phyloP scores from a whole-genome alignment of 2,113 vertebrate species.

The Actenoides hombroni region DNA sequence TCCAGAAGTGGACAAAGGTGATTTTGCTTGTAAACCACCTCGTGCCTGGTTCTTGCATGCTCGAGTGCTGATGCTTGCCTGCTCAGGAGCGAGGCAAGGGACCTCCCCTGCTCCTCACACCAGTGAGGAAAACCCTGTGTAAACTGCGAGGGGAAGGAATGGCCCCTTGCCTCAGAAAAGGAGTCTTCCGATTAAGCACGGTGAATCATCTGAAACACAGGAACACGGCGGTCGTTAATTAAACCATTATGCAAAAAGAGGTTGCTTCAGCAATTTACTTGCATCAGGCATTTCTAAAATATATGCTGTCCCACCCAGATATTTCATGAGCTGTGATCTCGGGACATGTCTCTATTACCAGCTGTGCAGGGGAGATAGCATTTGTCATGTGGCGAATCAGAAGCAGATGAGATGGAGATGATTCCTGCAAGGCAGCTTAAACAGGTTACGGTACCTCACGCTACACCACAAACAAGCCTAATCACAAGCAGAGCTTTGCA shows the following conservation, averaged over 20 bases:
- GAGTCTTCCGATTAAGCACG: not conserved
- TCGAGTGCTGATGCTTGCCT: not conserved
- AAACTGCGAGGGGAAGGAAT: not conserved
- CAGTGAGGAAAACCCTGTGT: not conserved
- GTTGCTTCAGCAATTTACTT: conserved; percentile 2
- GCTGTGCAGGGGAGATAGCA: not conserved
- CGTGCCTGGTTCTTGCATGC: fast-evolving
- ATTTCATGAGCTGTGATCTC: not conserved
- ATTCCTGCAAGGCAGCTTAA: not conserved
- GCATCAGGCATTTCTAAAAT: conserved; percentile 34
- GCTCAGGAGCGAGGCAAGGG: not conserved
- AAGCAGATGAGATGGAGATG: not conserved
- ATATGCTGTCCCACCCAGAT: conserved; percentile 22
- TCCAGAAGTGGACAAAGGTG: not conserved
- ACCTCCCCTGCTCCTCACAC: not conserved
- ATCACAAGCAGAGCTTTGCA: not conserved
- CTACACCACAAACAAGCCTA: not conserved
- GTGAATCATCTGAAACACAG: not conserved
- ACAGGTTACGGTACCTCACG: not conserved
- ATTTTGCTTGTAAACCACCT: not conserved
- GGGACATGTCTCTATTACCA: not conserved
- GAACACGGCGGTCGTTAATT: not conserved
- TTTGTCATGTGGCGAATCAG: not conserved
- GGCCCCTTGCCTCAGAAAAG: not conserved
- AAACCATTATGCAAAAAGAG: not conserved